Evolutionary conservation across 2,888 invertebrate genomes (phyloP).

Genomic region (Dicranocentrus wangi): DNA sequence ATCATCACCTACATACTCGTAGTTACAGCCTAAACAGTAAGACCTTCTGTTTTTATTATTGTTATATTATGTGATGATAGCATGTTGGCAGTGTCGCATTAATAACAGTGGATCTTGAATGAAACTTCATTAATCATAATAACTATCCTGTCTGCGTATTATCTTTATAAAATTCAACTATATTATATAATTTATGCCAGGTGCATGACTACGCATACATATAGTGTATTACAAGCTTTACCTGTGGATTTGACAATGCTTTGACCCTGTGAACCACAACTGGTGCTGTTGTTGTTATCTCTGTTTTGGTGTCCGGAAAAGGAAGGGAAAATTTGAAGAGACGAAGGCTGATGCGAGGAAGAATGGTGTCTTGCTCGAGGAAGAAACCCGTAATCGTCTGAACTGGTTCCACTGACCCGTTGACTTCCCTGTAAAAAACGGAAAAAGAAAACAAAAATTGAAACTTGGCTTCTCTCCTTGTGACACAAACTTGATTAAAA

Average conservation of each 20-base stretch:
- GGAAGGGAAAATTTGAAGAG: conserved; percentile 61
- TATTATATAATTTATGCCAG: not conserved
- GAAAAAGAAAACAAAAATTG: not conserved
- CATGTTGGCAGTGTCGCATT: not conserved
- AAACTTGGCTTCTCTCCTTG: not conserved
- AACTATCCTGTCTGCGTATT: not conserved
- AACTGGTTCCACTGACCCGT: conserved; percentile 66
- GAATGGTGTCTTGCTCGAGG: conserved; percentile 59
- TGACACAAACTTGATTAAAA: no score
- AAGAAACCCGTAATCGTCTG: conserved; percentile 70
- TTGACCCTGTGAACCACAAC: conserved; percentile 37
- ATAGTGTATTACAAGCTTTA: conserved; percentile 14
- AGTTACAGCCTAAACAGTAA: no score
- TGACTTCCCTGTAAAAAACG: conserved; percentile 65
- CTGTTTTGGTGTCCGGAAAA: conserved; percentile 45
- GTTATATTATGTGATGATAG: no score
- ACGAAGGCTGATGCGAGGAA: conserved; percentile 59
- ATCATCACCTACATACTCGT: no score
- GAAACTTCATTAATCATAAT: conserved; percentile 30
- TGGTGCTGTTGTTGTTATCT: conserved; percentile 12
- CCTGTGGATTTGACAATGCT: conserved; percentile 41
- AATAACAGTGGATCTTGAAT: conserved; percentile 8
- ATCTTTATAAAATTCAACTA: no score
- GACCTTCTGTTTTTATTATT: no score
- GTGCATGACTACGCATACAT: no score